Percentiles rank a stretch among this genome's conserved stretches.
Conservation (phyloP, 1,140 invertebrate species). For the Branchinecta lynchi region DNA sequence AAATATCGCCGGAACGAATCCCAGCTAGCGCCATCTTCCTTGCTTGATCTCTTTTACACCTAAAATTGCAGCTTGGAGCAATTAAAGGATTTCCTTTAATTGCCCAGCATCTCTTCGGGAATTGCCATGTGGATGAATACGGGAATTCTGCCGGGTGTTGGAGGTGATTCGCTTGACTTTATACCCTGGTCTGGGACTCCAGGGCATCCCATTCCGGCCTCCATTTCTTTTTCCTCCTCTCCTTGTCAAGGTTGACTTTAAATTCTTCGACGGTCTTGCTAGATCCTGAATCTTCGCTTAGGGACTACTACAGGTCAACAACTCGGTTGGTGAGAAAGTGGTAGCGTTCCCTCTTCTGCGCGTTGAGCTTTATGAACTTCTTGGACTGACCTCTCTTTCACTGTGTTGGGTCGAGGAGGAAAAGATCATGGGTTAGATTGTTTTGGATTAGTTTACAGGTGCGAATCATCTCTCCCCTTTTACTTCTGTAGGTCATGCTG, state of each 20-base stretch:
- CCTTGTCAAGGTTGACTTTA: background rate
- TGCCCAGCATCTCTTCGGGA: conserved; percentile 8
- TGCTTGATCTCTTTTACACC: no score
- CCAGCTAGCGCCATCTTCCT: no score
- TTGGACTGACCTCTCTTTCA: background rate
- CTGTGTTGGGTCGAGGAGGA: background rate
- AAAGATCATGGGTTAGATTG: conserved; percentile 4
- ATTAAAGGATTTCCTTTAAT: conserved; percentile 1
- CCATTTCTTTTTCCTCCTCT: background rate
- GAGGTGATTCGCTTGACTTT: background rate
- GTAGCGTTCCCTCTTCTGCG: conserved; percentile 3
- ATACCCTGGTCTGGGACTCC: conserved; percentile 8
- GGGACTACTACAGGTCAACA: background rate
- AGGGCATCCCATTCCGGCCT: conserved; percentile 8
- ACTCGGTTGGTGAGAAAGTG: conserved; percentile 4
- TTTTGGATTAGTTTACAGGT: conserved; percentile 5
- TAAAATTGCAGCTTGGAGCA: conserved; percentile 1
- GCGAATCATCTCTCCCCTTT: conserved; percentile 1
- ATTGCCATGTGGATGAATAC: background rate
- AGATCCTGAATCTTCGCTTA: background rate
- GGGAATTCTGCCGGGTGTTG: background rate
- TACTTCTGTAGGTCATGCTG: no score
- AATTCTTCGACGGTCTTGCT: conserved; percentile 9
- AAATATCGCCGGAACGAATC: no score
- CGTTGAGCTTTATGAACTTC: conserved; percentile 6